Conservation (phyloP, 2,888 invertebrate genomes). For the Parnassius apollo region DNA sequence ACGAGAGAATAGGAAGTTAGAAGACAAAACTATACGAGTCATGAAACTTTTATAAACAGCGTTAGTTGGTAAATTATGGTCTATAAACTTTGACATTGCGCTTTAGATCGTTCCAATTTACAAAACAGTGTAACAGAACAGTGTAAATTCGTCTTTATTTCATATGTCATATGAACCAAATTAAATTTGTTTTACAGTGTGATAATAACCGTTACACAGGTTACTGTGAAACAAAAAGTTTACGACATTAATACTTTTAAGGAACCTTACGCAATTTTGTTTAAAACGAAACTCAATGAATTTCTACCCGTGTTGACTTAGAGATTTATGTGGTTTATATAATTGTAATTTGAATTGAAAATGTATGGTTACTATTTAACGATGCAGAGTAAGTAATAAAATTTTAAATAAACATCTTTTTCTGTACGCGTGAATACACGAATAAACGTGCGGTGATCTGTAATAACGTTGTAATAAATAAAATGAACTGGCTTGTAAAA, state of each 20-base stretch:
- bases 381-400: neutral
- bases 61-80: conserved; percentile 21
- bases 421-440: neutral
- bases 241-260: neutral
- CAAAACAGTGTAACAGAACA: neutral
- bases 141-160: neutral
- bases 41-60: conserved; percentile 10
- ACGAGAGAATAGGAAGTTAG: conserved; percentile 4
- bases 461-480: no score
- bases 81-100: conserved; percentile 19
- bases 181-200: neutral
- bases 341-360: neutral
- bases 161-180: neutral
- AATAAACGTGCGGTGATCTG: no score
- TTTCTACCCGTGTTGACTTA: neutral
- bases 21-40: conserved; percentile 7
- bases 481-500: no score
- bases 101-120: conserved; percentile 10
- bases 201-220: conserved; percentile 13
- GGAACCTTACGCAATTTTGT: neutral
- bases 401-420: neutral
- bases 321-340: neutral
- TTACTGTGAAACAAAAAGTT: conserved; percentile 14
- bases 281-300: neutral
- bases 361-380: neutral